Conservation (phyloP, 2,888 invertebrate species). For the Psococerastis gibbosa region DNA sequence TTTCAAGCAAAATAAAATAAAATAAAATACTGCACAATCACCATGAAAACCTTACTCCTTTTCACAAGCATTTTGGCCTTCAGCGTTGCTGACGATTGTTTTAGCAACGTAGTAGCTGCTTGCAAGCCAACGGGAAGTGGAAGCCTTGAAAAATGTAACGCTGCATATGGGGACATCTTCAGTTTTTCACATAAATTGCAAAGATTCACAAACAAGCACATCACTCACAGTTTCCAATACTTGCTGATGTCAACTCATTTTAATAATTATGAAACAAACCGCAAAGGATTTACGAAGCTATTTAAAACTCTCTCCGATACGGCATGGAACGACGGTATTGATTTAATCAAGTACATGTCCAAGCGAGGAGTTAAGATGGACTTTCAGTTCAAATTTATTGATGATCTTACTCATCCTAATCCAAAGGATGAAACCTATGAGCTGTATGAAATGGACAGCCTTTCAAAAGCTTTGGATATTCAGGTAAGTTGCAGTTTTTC, state of each 20-base stretch:
- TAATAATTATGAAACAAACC: conserved; percentile 54
- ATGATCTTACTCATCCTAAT: conserved; percentile 16
- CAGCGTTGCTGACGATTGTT: conserved; percentile 38
- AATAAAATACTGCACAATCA: no score
- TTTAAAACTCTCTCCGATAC: conserved; percentile 54
- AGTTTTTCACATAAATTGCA: conserved; percentile 31
- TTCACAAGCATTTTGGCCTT: conserved; percentile 28
- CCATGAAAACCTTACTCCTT: no score
- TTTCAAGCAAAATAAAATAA: no score
- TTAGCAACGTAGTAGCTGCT: conserved; percentile 35
- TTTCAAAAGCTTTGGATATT: conserved; percentile 54
- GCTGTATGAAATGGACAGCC: conserved; percentile 45
- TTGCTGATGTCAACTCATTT: conserved; percentile 55
- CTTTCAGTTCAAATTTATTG: conserved; percentile 25
- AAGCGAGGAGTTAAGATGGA: conserved; percentile 47
- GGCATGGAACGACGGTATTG: conserved; percentile 52
- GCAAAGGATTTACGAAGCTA: conserved; percentile 54
- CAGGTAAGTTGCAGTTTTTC: no score
- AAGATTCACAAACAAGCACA: conserved; percentile 39
- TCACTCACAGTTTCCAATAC: conserved; percentile 56
- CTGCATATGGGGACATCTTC: conserved; percentile 40
- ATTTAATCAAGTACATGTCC: conserved; percentile 56
- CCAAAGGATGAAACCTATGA: conserved; percentile 28
- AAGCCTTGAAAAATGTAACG: conserved; percentile 34
- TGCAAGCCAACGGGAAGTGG: conserved; percentile 26